phyloP scores from a whole-genome alignment of 2,797 vertebrate species.

The Australoheros facetus region DNA sequence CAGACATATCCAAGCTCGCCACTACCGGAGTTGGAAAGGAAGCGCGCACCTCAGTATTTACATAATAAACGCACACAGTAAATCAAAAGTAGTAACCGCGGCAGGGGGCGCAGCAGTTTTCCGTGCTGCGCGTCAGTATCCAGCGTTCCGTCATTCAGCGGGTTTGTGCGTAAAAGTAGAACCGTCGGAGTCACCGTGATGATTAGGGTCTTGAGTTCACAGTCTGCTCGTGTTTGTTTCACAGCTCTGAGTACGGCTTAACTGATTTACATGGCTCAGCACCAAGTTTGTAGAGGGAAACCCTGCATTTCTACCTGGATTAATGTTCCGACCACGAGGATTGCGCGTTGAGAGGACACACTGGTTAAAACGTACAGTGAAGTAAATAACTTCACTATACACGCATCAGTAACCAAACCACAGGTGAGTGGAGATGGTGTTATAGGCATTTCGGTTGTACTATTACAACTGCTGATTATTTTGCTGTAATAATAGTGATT shows the following conservation, averaged over 20 bases:
- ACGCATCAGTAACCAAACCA: not conserved
- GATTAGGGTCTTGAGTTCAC: constrained; percentile 11
- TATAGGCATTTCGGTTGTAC: not conserved
- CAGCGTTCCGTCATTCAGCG: constrained; percentile 36
- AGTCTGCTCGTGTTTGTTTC: constrained; percentile 16
- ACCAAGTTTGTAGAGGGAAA: constrained; percentile 13
- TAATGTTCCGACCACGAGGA: constrained; percentile 29
- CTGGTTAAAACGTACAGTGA: constrained; percentile 7
- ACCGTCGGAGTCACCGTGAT: constrained; percentile 17
- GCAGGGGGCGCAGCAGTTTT: constrained; percentile 66
- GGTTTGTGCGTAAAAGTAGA: constrained; percentile 52
- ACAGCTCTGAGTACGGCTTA: constrained; percentile 12
- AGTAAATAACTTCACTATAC: constrained; percentile 1
- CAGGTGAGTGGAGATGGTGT: constrained; percentile 35
- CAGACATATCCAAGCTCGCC: not conserved
- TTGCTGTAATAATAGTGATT: not conserved
- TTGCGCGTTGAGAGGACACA: constrained; percentile 40
- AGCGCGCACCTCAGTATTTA: constrained; percentile 29
- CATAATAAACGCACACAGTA: constrained; percentile 3
- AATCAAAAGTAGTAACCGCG: not conserved
- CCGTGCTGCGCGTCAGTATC: not conserved
- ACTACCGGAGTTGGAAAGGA: not conserved
- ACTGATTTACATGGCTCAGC: constrained; percentile 5
- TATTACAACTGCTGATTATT: no score
- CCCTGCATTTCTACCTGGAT: constrained; percentile 39